Evolutionary conservation across 2,797 vertebrate genomes (phyloP).

Genomic region (Rhabdomys pumilio): DNA sequence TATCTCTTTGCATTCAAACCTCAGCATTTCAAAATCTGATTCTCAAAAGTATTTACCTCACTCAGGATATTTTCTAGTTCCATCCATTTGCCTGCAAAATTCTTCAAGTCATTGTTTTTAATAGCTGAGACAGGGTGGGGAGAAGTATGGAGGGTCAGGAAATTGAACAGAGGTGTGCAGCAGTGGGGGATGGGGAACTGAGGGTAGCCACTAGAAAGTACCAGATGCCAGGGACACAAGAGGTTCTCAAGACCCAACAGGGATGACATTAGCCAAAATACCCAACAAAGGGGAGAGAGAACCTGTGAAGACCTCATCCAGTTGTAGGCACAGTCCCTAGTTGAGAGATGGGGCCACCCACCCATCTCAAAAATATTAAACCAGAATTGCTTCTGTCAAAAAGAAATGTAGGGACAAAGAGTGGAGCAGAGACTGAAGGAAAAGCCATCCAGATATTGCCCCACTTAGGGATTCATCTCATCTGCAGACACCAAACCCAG

Average conservation of each 20-base stretch:
- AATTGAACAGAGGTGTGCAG: not conserved
- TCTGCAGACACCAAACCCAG: not conserved
- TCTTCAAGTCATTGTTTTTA: not conserved
- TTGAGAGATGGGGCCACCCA: not conserved
- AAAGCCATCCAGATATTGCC: not conserved
- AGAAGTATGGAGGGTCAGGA: not conserved
- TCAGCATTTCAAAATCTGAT: conserved; percentile 28
- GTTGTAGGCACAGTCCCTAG: not conserved
- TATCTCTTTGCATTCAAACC: not conserved
- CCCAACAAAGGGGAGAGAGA: not conserved
- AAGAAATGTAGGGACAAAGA: not conserved
- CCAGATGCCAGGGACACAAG: not conserved
- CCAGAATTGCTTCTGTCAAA: not conserved
- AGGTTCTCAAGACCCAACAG: not conserved
- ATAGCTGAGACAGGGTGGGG: not conserved
- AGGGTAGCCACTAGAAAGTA: not conserved
- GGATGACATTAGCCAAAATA: not conserved
- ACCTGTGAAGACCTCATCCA: not conserved
- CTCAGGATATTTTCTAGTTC: not conserved
- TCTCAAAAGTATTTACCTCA: not conserved
- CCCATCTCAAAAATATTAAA: not conserved
- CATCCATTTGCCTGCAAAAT: not conserved
- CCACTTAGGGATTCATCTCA: not conserved
- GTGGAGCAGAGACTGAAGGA: not conserved
- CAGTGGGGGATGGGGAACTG: not conserved